Evolutionary conservation across 2,113 vertebrate species (phyloP).

Genomic region (Corythaeola cristata): DNA sequence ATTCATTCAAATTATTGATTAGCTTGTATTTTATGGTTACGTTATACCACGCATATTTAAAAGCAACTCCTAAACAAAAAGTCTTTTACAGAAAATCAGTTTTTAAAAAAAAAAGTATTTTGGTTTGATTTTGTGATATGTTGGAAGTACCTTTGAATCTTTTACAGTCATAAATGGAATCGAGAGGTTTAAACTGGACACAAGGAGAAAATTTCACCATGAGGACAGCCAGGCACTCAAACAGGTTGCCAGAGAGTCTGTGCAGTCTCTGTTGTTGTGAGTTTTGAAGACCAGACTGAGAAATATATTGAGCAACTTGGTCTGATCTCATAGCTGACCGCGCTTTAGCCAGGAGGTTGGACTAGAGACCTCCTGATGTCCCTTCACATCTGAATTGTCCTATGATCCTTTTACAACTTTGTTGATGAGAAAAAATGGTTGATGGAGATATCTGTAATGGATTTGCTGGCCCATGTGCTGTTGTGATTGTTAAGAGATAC

Average conservation of each 20-base stretch:
- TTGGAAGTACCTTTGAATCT: not conserved
- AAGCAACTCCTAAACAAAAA: not conserved
- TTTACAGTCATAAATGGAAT: not conserved
- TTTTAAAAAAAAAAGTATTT: not conserved
- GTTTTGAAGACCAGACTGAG: not conserved
- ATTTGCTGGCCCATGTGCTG: not conserved
- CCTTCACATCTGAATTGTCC: not conserved
- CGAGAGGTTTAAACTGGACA: not conserved
- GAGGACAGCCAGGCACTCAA: not conserved
- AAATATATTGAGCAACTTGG: not conserved
- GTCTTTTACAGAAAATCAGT: not conserved
- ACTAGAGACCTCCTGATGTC: not conserved
- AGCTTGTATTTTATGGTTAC: not conserved
- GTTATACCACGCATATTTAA: not conserved
- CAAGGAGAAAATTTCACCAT: not conserved
- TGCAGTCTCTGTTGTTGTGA: not conserved
- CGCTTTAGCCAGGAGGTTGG: not conserved
- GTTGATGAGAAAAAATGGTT: not conserved
- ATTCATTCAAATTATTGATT: not conserved
- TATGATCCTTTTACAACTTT: not conserved
- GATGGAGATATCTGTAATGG: not conserved
- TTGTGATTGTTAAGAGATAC: not conserved
- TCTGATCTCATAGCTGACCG: not conserved
- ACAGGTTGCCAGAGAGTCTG: not conserved
- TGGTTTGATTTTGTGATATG: not conserved